These are phyloP conservation scores for Dermolepida albohirtum DNA, from an alignment of 2,888 invertebrate genomes.

Conservation along the genomic window DNA sequence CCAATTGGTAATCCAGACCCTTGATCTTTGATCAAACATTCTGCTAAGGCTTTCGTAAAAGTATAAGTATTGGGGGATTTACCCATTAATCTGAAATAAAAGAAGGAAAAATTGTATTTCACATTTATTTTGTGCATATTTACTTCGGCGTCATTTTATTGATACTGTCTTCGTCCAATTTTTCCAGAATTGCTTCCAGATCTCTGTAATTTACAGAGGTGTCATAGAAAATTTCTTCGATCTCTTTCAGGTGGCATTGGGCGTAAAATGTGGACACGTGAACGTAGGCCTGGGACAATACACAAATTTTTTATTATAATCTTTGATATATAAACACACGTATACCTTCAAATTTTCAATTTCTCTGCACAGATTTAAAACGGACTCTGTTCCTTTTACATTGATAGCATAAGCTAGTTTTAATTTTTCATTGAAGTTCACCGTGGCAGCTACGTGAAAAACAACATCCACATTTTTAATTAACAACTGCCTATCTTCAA, in stretches of 20 bases:
- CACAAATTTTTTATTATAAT: conserved; percentile 4
- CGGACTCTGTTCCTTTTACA: conserved; percentile 80
- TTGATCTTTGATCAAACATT: conserved; percentile 73
- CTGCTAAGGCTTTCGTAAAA: conserved; percentile 87
- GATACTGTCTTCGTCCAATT: conserved; percentile 55
- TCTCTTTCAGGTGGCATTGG: conserved; percentile 74
- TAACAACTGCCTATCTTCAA: conserved; percentile 72
- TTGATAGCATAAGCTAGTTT: conserved; percentile 83
- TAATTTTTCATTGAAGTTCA: conserved; percentile 87
- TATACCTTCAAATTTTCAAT: conserved; percentile 78
- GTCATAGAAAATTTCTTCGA: conserved; percentile 77
- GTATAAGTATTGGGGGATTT: conserved; percentile 89
- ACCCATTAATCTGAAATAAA: conserved; percentile 68
- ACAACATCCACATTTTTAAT: conserved; percentile 75
- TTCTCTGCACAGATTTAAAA: conserved; percentile 78
- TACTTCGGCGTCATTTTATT: conserved; percentile 64
- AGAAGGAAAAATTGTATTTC: background rate
- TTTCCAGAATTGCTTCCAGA: conserved; percentile 62
- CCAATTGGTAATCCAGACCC: conserved; percentile 76
- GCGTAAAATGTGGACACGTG: conserved; percentile 88
- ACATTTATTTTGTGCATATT: conserved; percentile 51
- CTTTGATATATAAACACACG: too few species aligned
- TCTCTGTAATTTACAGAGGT: conserved; percentile 68
- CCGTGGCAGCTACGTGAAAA: conserved; percentile 93
- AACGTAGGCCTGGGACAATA: conserved; percentile 70